Base-by-base conservation (phyloP, 2,888 invertebrate genomes). In the Mystacides longicornis region DNA sequence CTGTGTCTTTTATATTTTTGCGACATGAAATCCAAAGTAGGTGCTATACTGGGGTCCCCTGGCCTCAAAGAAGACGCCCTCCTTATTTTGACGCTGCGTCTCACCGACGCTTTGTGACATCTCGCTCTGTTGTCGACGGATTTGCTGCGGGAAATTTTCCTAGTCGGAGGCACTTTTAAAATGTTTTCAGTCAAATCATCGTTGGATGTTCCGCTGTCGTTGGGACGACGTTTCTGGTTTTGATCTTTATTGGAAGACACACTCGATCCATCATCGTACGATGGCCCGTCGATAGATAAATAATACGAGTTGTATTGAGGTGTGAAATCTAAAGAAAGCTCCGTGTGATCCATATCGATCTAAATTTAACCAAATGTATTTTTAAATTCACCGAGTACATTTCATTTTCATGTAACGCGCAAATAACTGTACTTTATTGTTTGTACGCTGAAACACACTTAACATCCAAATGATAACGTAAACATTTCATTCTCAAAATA, bases 1-100 rank as follows among this genome's bases (percentile, higher is more conserved):
- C 55, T 55, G 23, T 49, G 48, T 7, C 54, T 49, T 16, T 56
- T 43, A 23, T 46, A 43, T n/a, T 51, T 49, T 19, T 60, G 76
- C 71, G 62, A 75, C 74, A 65, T 76, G 22, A 52, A 75, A 59
- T 77, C 75, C 57, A 75, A 37, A 74, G 73, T 63, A 74, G 74
- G 62, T 4, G 50, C 50, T 5, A 52, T 23, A 7, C 42, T 23
- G 11, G 52, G 31, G 16, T 56, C 57, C 16, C 45, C 23, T 18
- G 56, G 76, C 72, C 58, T 49, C 33, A 61, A 31, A 9, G 58
- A 58, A 19, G 52, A 52, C 3, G 59, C 52, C 20, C 60, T 45
- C 19, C 51, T 50, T 3, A 57, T 49, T 49, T 50, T 54, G 5
- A 45, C 18, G 31, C 43, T 23, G 11, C 56, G 49, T 22, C 52